Evolutionary conservation across 2,888 invertebrate species (phyloP).

Genomic region (Ornithoptera priamus): DNA sequence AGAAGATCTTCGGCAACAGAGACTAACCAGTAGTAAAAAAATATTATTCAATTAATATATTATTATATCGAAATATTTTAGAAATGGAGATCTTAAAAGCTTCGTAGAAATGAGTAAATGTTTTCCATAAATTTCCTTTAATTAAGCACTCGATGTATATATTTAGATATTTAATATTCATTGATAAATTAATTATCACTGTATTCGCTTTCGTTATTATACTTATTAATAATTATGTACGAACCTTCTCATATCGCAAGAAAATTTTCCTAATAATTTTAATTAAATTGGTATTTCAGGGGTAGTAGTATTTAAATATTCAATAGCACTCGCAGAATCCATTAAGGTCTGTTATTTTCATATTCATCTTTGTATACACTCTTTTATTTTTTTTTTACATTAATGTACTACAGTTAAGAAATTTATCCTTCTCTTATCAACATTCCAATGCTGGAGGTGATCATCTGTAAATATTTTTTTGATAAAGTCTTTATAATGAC

Average conservation of each 20-base stretch:
- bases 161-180: not conserved
- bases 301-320: not conserved
- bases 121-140: no score
- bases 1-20: no score
- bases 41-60: no score
- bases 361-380: not conserved
- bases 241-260: not conserved
- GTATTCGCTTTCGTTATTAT: not conserved
- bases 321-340: no score
- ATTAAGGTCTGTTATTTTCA: not conserved
- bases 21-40: no score
- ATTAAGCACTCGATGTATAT: not conserved
- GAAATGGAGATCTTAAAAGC: not conserved
- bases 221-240: not conserved
- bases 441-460: no score
- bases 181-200: not conserved
- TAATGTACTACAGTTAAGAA: no score
- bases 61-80: not conserved
- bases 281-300: not conserved
- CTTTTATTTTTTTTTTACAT: not conserved
- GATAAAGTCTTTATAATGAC: no score
- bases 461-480: no score
- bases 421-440: no score
- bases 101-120: not conserved
- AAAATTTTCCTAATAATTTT: not conserved